Conservation (phyloP, 2,888 invertebrate species). For the Epiblema foenella region DNA sequence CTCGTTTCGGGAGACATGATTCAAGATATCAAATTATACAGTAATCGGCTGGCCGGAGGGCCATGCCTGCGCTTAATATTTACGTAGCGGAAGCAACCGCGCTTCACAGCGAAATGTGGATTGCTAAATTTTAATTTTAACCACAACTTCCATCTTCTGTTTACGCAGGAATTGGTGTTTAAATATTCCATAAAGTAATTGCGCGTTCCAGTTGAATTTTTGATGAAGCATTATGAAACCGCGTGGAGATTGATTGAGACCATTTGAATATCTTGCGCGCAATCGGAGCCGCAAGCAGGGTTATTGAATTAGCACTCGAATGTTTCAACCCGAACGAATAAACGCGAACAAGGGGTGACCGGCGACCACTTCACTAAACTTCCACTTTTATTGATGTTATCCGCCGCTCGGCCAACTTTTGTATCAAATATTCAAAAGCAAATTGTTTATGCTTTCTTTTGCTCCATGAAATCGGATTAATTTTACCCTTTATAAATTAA, state of each 20-base stretch:
- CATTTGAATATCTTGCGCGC: slow-evolving; percentile 78
- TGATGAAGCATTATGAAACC: slow-evolving; percentile 77
- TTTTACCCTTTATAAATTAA: slow-evolving; percentile 26
- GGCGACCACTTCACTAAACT: slow-evolving; percentile 50
- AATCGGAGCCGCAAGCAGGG: slow-evolving; percentile 65
- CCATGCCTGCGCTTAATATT: slow-evolving; percentile 71
- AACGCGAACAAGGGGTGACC: slow-evolving; percentile 64
- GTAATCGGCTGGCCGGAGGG: slow-evolving; percentile 72
- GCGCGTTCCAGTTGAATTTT: slow-evolving; percentile 78
- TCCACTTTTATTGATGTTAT: slow-evolving; percentile 47
- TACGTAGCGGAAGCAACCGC: slow-evolving; percentile 75
- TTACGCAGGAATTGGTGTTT: slow-evolving; percentile 75
- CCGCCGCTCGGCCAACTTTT: slow-evolving; percentile 31
- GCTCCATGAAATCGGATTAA: slow-evolving; percentile 33
- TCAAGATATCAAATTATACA: slow-evolving; percentile 81
- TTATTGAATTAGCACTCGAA: slow-evolving; percentile 77
- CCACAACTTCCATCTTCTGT: slow-evolving; percentile 73
- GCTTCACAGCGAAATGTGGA: slow-evolving; percentile 69
- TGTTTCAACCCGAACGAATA: slow-evolving; percentile 74
- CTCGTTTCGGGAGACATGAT: slow-evolving; percentile 67
- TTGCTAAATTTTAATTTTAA: slow-evolving; percentile 76
- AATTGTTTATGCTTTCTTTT: slow-evolving; percentile 38
- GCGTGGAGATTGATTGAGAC: slow-evolving; percentile 78
- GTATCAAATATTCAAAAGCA: slow-evolving; percentile 43
- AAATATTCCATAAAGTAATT: slow-evolving; percentile 81